Evolutionary conservation across 2,797 vertebrate species (phyloP).

Genomic region (Sternarchorhynchus goeldii): DNA sequence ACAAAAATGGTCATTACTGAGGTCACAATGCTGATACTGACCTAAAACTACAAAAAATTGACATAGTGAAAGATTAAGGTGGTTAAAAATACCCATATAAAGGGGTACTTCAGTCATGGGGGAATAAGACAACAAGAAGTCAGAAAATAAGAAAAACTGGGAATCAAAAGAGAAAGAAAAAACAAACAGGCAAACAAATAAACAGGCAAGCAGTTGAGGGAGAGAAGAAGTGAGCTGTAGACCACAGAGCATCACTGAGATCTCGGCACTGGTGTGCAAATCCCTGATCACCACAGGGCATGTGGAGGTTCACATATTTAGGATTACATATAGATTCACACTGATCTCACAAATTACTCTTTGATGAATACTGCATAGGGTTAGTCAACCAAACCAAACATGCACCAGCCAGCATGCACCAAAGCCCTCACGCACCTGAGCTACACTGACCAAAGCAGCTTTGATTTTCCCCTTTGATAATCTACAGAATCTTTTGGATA

Average conservation of each 20-base stretch:
- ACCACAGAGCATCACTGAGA: background rate
- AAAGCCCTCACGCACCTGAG: background rate
- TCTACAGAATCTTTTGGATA: conserved; percentile 26
- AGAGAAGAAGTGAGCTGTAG: background rate
- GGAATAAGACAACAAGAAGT: background rate
- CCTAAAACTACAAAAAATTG: conserved; percentile 11
- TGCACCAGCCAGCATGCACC: conserved; percentile 19
- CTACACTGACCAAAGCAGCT: conserved; percentile 3
- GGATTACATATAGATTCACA: conserved; percentile 3
- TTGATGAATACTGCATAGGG: conserved; percentile 20
- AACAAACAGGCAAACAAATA: background rate
- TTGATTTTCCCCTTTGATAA: conserved; percentile 35
- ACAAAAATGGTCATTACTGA: background rate
- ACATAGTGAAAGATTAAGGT: background rate
- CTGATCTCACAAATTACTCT: conserved; percentile 33
- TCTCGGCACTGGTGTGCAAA: background rate
- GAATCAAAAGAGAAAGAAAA: background rate
- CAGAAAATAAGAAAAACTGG: conserved; percentile 10
- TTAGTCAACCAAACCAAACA: conserved; percentile 29
- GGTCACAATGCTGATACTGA: background rate
- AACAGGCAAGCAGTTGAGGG: background rate
- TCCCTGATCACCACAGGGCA: background rate
- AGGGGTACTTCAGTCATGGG: conserved; percentile 6
- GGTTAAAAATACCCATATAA: conserved; percentile 13
- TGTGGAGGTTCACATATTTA: background rate